Conservation (phyloP, 1,140 invertebrate genomes). For the Drosophila lini region DNA sequence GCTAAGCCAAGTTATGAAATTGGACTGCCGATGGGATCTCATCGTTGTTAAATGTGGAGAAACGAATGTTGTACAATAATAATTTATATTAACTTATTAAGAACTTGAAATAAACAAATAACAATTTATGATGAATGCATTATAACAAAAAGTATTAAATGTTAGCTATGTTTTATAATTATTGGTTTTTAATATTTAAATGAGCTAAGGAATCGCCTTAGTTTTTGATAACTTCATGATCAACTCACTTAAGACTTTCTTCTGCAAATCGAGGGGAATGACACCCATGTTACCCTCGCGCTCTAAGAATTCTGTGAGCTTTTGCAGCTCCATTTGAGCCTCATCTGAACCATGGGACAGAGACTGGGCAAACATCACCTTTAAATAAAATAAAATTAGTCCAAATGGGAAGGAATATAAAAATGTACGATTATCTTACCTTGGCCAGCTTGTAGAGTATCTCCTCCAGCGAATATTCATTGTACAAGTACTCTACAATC, state of each 20-base stretch:
- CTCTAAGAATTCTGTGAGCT: slow-evolving; percentile 89
- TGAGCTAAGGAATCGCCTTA: too few species aligned
- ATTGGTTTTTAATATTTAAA: neutral
- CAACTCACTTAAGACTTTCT: slow-evolving; percentile 89
- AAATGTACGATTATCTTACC: slow-evolving; percentile 76
- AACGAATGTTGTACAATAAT: neutral
- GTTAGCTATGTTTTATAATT: neutral
- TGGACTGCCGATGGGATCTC: slow-evolving; percentile 1
- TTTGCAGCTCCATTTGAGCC: slow-evolving; percentile 88
- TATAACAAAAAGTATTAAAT: neutral
- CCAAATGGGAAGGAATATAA: neutral
- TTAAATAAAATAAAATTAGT: slow-evolving; percentile 1
- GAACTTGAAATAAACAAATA: neutral
- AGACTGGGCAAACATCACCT: slow-evolving; percentile 90
- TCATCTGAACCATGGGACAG: slow-evolving; percentile 87
- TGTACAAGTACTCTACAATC: slow-evolving; percentile 88
- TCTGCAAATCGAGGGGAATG: slow-evolving; percentile 88
- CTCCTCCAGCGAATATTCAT: slow-evolving; percentile 90
- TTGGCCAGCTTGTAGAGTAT: slow-evolving; percentile 91
- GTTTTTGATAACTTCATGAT: neutral
- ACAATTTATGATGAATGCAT: neutral
- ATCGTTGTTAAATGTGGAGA: neutral
- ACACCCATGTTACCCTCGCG: slow-evolving; percentile 88
- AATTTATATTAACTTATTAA: neutral
- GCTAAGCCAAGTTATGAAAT: neutral